Percentiles rank a stretch among this genome's conserved stretches.
Conservation (phyloP, 2,888 invertebrate species). For the Hartigia nigra region DNA sequence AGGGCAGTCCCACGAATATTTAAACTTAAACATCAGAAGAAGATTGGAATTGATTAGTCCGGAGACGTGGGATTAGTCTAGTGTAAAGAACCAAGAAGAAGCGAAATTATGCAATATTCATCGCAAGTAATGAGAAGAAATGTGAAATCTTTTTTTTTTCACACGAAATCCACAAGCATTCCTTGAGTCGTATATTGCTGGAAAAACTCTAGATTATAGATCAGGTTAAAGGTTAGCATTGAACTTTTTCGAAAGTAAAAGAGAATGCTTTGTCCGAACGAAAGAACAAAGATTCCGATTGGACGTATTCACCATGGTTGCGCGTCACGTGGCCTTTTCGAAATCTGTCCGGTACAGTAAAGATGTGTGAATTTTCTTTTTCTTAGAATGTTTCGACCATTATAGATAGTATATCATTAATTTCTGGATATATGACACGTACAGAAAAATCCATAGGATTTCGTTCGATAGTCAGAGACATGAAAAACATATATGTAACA, state of each 20-base stretch:
- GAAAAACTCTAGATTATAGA: neutral
- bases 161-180: neutral
- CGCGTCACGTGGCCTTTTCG: neutral
- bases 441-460: neutral
- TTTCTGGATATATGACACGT: neutral
- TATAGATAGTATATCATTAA: neutral
- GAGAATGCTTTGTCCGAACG: neutral
- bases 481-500: neutral
- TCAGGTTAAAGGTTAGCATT: neutral
- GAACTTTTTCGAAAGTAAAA: neutral
- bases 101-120: neutral
- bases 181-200: neutral
- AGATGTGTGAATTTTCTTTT: neutral
- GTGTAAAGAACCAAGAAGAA: neutral
- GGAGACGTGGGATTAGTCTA: neutral
- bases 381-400: neutral
- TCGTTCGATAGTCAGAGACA: neutral
- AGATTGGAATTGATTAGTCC: neutral
- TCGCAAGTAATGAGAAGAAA: neutral
- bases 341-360: neutral
- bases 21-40: neutral
- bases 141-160: neutral
- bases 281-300: neutral
- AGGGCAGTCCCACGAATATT: constrained; percentile 28
- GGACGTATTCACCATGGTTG: neutral